These are phyloP conservation scores for Drosophila prolongata DNA, from an alignment of 2,888 invertebrate genomes.

Conservation along the genomic window DNA sequence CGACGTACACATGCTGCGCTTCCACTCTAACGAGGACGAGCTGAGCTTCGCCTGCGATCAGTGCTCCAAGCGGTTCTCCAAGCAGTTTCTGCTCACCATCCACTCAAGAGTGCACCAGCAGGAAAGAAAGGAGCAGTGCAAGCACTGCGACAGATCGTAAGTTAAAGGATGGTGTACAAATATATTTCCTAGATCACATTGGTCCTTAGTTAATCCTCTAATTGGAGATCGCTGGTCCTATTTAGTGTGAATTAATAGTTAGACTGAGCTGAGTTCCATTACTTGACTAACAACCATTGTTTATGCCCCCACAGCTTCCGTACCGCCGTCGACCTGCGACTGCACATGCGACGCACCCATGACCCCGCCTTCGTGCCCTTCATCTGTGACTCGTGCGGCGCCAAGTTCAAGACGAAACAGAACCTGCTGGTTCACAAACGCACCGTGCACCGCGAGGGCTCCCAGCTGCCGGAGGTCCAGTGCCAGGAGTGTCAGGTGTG, in stretches of 20 bases:
- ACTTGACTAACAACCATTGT: too few relatives aligned
- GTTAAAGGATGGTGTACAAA: not conserved
- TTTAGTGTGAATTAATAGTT: too few relatives aligned
- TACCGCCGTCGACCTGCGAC: slow-evolving; percentile 45
- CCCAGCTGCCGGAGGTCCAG: slow-evolving; percentile 49
- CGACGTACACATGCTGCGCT: slow-evolving; percentile 49
- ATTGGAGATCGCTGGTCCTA: too few relatives aligned
- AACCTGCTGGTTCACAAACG: slow-evolving; percentile 49
- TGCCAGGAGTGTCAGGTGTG: slow-evolving; percentile 50
- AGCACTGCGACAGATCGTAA: slow-evolving; percentile 45
- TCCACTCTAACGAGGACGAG: slow-evolving; percentile 41
- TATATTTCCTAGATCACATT: too few relatives aligned
- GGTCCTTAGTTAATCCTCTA: too few relatives aligned
- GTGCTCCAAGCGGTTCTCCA: slow-evolving; percentile 50
- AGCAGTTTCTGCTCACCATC: slow-evolving; percentile 46
- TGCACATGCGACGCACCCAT: slow-evolving; percentile 48
- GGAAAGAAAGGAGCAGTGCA: slow-evolving; percentile 45
- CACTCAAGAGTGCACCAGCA: slow-evolving; percentile 48
- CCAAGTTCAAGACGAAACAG: slow-evolving; percentile 55
- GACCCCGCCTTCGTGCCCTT: slow-evolving; percentile 49
- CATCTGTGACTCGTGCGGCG: slow-evolving; percentile 51
- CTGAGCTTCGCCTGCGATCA: slow-evolving; percentile 44
- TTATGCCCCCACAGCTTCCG: slow-evolving; percentile 30
- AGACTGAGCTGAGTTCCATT: too few relatives aligned
- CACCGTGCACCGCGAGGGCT: slow-evolving; percentile 46